Base-by-base conservation (phyloP, 2,888 invertebrate genomes). In the Papilio elwesi region DNA sequence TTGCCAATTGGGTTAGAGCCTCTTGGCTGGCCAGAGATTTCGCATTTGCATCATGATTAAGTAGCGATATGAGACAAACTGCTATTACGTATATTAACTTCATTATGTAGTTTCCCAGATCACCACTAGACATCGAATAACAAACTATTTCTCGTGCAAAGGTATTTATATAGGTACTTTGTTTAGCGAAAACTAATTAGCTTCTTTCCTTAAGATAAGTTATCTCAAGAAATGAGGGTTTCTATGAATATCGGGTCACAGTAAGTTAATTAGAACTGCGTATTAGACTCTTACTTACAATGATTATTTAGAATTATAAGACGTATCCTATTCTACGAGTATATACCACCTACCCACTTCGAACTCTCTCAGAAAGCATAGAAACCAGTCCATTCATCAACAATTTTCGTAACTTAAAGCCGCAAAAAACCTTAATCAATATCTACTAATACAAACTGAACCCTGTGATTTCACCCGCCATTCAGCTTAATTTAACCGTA, bases 151-250 rank as follows among this genome's bases (percentile, higher is more conserved):
- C 10, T n/a, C 12, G 11, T 68, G 16, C 3, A 16, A 15, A 6
- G 1, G 55, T 68, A 68, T 68, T 68, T 68, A 68, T 68, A 55
- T n/a, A 26, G 26, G 38, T 9, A 5, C 6, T 59, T 49, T 55
- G 16, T 47, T 12, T 38, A 43, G 7, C 11, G 53, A 15, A 16
- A 13, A 47, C 13, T 55, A 1, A 53, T 67, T 53, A 0, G 15
- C 11, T 53, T 43, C 47, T 67, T 53, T 55, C 16, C 15, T 47
- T 8, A 52, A 49, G 51, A 66, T 66, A 66, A 65, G 10, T 1
- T n/a, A 13, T 66, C 38, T 52, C 38, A 38, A 15, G 16, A 66
- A 66, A 47, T 36, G 6, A 48, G n/a, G 16, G 16, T 67, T 55
- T 12, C 9, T 43, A 43, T 43, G 6, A 13, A 52, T 38, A 47